These are phyloP conservation scores for Cancer borealis DNA, from an alignment of 2,888 invertebrate species.

Conservation along the genomic window DNA sequence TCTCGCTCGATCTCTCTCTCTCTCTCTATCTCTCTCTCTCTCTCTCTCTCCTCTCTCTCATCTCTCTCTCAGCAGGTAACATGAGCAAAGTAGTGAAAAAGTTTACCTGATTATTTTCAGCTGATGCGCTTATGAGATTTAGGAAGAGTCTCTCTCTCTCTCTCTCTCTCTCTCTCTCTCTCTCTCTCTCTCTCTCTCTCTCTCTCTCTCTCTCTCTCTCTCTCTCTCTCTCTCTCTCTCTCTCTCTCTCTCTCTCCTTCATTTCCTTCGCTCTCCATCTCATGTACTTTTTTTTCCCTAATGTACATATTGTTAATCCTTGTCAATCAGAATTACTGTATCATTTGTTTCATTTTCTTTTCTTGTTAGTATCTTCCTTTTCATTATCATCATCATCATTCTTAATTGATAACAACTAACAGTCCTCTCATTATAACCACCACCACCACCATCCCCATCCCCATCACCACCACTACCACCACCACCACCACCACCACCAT, in stretches of 20 bases:
- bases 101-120: too few species aligned
- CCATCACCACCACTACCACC: neutral
- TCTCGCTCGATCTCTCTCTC: too few species aligned
- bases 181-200: too few species aligned
- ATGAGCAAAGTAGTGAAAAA: too few species aligned
- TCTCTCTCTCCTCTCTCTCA: too few species aligned
- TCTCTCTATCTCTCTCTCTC: too few species aligned
- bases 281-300: neutral
- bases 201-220: neutral
- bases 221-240: neutral
- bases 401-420: too few species aligned
- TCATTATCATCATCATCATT: neutral
- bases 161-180: neutral
- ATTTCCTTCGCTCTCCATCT: neutral
- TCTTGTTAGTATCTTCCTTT: neutral
- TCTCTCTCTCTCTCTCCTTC: slow-evolving; percentile 12
- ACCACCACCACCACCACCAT: neutral
- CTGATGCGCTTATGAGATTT: too few species aligned
- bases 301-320: too few species aligned
- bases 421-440: too few species aligned
- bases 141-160: neutral
- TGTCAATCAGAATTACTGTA: neutral
- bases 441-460: too few species aligned
- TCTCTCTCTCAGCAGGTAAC: too few species aligned
- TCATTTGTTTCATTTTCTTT: neutral